Evolutionary conservation across 2,888 invertebrate species (phyloP), one percentile per base, ranked within the genome.

Genomic region (Tetragonisca angustula): DNA sequence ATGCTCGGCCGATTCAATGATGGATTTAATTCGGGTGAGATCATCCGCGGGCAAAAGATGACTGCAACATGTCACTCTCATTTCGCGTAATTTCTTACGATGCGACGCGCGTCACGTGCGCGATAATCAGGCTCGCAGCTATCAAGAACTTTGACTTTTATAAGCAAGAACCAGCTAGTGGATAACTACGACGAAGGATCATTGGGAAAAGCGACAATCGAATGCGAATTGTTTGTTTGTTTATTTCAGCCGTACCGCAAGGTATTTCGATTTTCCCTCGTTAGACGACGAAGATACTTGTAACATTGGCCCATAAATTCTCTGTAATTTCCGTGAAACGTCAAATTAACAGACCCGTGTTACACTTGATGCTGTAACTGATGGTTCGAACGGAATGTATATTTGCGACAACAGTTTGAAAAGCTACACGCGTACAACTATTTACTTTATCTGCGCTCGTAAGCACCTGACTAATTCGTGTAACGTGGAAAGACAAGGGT

Each of bases 1-100:
- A 4, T 19, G 21, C 43, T 85, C 56, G 21, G 56, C 21, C 71
- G 67, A 79, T 71, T 81, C 70, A 86, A 86, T 77, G 43, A 85
- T 85, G 82, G 70, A 82, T 86, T 82, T 85, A 85, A 86, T 85
- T 80, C 82, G 82, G 52, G 68, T 86, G 86, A 86, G 86, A 82
- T 86, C 86, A 86, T 86, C 83, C 77, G 54, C 27, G 68, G 21
- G 27, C 9, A 52, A 56, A 78, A 50, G 36, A 65, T 73, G 69
- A 69, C 71, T 24, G 43, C 65, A 72, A 68, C 69, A 32, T 59
- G n/a, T 52, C 32, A 52, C 59, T 81, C 62, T 71, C 32, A 62
- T 70, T 54, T 73, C 52, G 61, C 43, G 70, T 27, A 56, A 61
- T 82, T 83, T 74, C 69, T 54, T 54, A 49, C 62, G 49, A 21